Conservation (phyloP, 2,113 vertebrate species). For the Trichechus manatus region DNA sequence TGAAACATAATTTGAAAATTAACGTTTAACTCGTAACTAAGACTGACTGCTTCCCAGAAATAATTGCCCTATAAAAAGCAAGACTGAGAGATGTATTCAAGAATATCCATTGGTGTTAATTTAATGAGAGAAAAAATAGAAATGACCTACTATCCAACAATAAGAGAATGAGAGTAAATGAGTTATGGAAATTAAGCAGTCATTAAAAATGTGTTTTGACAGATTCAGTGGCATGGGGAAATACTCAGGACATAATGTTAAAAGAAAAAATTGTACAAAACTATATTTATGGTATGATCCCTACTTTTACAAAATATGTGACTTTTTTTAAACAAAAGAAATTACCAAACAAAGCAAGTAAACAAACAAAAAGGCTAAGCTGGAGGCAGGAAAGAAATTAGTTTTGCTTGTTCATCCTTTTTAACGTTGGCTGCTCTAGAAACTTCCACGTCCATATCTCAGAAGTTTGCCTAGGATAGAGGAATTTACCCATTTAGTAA, state of each 20-base stretch:
- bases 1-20: constrained; percentile 20
- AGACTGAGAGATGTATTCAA: background rate
- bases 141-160: background rate
- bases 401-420: background rate
- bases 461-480: background rate
- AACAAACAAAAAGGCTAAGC: background rate
- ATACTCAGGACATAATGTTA: background rate
- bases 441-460: background rate
- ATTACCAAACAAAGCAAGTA: background rate
- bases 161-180: background rate
- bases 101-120: background rate
- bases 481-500: background rate
- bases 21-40: constrained; percentile 22
- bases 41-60: background rate
- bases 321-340: constrained; percentile 43
- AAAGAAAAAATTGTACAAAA: background rate
- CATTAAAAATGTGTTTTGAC: background rate
- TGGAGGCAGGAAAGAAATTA: background rate
- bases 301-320: background rate
- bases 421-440: no score
- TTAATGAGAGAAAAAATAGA: background rate
- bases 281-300: background rate
- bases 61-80: background rate
- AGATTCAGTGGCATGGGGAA: background rate
- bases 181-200: background rate